Base-by-base conservation (phyloP, 2,888 invertebrate species). In the Cataglyphis altisquamis region DNA sequence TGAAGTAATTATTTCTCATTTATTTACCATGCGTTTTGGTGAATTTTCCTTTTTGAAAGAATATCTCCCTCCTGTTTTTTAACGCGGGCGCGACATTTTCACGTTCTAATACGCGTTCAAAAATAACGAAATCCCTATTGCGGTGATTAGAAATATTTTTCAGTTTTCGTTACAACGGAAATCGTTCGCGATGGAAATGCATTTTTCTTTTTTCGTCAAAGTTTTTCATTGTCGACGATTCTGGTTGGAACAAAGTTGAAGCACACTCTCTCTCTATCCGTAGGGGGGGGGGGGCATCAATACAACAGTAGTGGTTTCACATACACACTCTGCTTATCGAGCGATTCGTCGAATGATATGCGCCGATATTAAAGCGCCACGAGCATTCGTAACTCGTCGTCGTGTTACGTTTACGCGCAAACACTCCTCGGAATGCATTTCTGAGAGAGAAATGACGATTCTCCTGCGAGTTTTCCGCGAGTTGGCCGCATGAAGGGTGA, bases 391-490 rank as follows among this genome's bases (percentile, higher is more conserved):
- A 74, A 74, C 55, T 77, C 45, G 57, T 10, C 15, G 45, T 77
- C 68, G 57, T 67, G 68, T 41, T 29, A n/a, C 48, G n/a, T 8
- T n/a, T 52, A 52, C 52, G 32, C 55, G 15, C 39, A 41, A 55
- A 55, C 70, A 48, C 25, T 5, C 21, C 52, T n/a, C 32, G 45
- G 15, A 70, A 48, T 60, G 29, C 15, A 63, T 63, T 57, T 55
- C 67, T 55, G 18, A 39, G 73, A 64, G 72, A 80, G 57, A 82
- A 86, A 84, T 67, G 80, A 80, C 72, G 74, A 29, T 57, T 68
- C 57, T 78, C 39, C 57, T 45, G 41, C 67, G 68, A 64, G 73
- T 67, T 86, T 52, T 67, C 55, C 70, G 12, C 63, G 67, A 64
- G 39, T 62, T 52, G 67, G 39, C 60, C 25, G 29, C 29, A 60